These are phyloP conservation scores for Axea sp. DNA, from an alignment of 2,888 invertebrate genomes.

Conservation along the genomic window DNA sequence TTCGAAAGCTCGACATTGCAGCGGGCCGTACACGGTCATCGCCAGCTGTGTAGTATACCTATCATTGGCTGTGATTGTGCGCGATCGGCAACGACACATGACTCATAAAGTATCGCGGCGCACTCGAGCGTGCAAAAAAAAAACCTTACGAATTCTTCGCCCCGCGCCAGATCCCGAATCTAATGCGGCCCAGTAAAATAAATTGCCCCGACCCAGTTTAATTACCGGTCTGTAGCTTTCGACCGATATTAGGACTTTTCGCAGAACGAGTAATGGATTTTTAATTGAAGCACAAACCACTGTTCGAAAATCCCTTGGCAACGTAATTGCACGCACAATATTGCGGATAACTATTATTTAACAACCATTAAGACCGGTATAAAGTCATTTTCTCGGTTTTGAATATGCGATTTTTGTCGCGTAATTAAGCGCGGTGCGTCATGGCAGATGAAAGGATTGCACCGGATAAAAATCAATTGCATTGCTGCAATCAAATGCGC, in stretches of 20 bases:
- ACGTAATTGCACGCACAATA: too few relatives aligned
- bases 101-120: conserved; percentile 42
- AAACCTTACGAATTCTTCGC: too few relatives aligned
- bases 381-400: conserved; percentile 20
- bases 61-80: conserved; percentile 55
- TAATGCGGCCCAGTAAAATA: conserved; percentile 26
- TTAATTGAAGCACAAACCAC: conserved; percentile 46
- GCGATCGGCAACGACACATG: conserved; percentile 41
- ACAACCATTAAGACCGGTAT: conserved; percentile 23
- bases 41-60: conserved; percentile 55
- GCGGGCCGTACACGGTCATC: conserved; percentile 36
- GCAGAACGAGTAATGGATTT: conserved; percentile 50
- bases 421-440: conserved; percentile 23
- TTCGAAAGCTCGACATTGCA: conserved; percentile 64
- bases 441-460: conserved; percentile 18
- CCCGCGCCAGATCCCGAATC: conserved; percentile 2
- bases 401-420: conserved; percentile 18
- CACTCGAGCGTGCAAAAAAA: conserved; percentile 7
- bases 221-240: conserved; percentile 17
- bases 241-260: conserved; percentile 42
- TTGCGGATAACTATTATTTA: conserved; percentile 33
- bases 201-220: conserved; percentile 30
- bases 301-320: too few relatives aligned
- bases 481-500: conserved; percentile 15
- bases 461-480: conserved; percentile 39